These are phyloP conservation scores for Pseudoips prasinana DNA, from an alignment of 2,888 invertebrate genomes.

Conservation along the genomic window DNA sequence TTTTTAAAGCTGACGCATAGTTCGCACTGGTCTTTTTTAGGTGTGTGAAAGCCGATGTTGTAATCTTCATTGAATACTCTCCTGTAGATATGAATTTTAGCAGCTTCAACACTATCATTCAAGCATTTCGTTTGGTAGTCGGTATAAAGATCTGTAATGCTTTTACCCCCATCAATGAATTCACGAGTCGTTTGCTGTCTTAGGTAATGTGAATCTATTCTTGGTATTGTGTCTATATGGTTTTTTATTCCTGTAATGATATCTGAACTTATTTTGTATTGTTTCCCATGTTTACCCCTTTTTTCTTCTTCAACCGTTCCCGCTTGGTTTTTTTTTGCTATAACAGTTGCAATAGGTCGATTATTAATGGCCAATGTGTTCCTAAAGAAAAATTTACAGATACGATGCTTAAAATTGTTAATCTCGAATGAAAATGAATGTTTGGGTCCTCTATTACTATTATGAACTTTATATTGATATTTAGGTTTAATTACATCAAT, in stretches of 20 bases:
- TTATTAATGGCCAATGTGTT: slow-evolving; percentile 24
- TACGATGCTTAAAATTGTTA: slow-evolving; percentile 18
- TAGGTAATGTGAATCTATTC: slow-evolving; percentile 21
- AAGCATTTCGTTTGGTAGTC: slow-evolving; percentile 7
- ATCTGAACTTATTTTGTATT: slow-evolving; percentile 9
- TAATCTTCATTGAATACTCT: slow-evolving; percentile 11
- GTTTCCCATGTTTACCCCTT: slow-evolving; percentile 20
- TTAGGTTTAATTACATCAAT: slow-evolving; percentile 11
- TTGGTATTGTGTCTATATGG: slow-evolving; percentile 22
- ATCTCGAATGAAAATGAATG: slow-evolving; percentile 30
- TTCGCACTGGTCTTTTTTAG: slow-evolving; percentile 13
- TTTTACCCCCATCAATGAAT: slow-evolving; percentile 22
- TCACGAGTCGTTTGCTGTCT: slow-evolving; percentile 16
- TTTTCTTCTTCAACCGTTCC: slow-evolving; percentile 23
- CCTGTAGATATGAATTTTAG: slow-evolving; percentile 7
- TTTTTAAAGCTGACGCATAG: slow-evolving; percentile 13
- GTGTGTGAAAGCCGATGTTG: slow-evolving; percentile 12
- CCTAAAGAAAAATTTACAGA: slow-evolving; percentile 24
- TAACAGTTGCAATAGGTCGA: slow-evolving; percentile 20
- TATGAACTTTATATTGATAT: slow-evolving; percentile 16
- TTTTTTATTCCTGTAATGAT: slow-evolving; percentile 11
- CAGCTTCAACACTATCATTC: slow-evolving; percentile 7
- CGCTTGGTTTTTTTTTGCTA: too few species aligned
- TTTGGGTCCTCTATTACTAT: slow-evolving; percentile 15
- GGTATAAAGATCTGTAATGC: slow-evolving; percentile 14